Conservation (phyloP, 2,797 vertebrate genomes). For the Gallinago stenura region DNA sequence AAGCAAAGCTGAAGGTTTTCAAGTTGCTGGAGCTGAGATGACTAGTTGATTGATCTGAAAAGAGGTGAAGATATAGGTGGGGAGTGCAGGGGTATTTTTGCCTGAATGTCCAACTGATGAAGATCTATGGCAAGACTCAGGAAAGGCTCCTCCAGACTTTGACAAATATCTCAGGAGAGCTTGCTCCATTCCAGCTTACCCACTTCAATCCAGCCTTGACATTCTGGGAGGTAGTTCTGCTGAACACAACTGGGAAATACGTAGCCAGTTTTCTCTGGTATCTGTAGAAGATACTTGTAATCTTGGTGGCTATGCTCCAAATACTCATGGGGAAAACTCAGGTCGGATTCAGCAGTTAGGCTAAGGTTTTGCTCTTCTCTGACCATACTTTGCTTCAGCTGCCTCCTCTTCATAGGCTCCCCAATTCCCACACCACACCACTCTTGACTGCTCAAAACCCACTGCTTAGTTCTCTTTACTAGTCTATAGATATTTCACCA, state of each 20-base stretch:
- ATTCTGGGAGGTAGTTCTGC: not conserved
- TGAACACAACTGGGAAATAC: not conserved
- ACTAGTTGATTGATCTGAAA: not conserved
- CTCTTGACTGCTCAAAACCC: not conserved
- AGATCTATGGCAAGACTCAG: not conserved
- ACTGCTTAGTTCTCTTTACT: not conserved
- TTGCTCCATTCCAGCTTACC: not conserved
- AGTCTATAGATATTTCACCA: not conserved
- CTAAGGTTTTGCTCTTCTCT: not conserved
- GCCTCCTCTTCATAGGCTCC: not conserved
- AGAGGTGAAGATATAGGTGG: conserved; percentile 5
- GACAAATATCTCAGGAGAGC: not conserved
- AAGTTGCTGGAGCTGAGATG: conserved; percentile 20
- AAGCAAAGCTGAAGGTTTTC: conserved; percentile 41
- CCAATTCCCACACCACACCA: not conserved
- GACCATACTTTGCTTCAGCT: not conserved
- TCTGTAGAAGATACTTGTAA: rapidly evolving
- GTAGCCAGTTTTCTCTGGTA: not conserved
- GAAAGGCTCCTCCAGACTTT: not conserved
- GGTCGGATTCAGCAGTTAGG: not conserved
- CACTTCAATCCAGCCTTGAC: not conserved
- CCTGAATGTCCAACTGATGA: not conserved
- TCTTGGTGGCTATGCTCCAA: not conserved
- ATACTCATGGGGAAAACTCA: not conserved
- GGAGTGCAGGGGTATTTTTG: not conserved